Conservation (phyloP, 2,888 invertebrate genomes). For the Diaphora mendica region DNA sequence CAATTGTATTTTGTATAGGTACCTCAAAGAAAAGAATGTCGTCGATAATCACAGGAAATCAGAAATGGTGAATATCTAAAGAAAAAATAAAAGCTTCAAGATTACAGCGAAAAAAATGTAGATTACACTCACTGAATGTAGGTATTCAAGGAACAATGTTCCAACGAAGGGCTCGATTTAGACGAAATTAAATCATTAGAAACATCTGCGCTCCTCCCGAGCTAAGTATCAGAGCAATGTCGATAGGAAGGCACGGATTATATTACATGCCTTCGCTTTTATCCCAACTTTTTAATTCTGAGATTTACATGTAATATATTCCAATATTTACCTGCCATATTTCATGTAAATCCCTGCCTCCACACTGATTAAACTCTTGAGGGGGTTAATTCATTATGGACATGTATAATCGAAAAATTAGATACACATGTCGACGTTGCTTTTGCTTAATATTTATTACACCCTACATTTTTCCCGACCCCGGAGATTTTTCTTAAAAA, state of each 20-base stretch:
- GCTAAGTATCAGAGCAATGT: conserved; percentile 57
- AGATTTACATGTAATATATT: conserved; percentile 41
- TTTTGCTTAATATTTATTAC: conserved; percentile 77
- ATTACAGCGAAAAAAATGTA: conserved; percentile 49
- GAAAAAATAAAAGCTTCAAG: conserved; percentile 44
- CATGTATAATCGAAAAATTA: conserved; percentile 77
- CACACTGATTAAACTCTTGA: conserved; percentile 62
- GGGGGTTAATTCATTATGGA: conserved; percentile 63
- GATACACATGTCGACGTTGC: conserved; percentile 80
- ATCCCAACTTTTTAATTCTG: conserved; percentile 46
- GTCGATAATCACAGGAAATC: conserved; percentile 41
- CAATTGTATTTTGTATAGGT: background rate
- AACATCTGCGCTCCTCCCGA: conserved; percentile 70
- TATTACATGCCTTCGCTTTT: conserved; percentile 45
- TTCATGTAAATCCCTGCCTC: conserved; percentile 57
- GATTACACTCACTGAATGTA: conserved; percentile 53
- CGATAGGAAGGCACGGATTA: conserved; percentile 54
- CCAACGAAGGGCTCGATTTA: conserved; percentile 59
- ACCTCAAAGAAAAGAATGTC: conserved; percentile 19
- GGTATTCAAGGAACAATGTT: conserved; percentile 62
- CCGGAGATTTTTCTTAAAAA: conserved; percentile 77
- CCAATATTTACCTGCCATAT: conserved; percentile 58
- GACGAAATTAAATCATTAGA: conserved; percentile 79
- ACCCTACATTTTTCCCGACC: conserved; percentile 70
- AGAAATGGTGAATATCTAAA: conserved; percentile 24